Conservation (phyloP, 2,888 invertebrate genomes). For the Dynastes grantii region DNA sequence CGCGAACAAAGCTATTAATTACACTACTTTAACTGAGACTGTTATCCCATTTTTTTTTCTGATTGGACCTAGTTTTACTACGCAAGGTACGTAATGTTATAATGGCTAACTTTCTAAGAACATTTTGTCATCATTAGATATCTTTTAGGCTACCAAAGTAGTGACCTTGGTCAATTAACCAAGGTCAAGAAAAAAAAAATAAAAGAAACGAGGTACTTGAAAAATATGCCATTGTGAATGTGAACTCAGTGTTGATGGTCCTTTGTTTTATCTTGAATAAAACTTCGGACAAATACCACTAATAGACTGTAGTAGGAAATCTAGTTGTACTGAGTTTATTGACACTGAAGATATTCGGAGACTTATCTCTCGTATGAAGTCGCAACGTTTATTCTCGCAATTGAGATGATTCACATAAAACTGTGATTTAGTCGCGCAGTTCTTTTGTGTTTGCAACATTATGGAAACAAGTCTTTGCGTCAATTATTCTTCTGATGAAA, state of each 20-base stretch:
- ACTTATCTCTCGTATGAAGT: background rate
- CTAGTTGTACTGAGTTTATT: background rate
- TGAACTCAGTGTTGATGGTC: background rate
- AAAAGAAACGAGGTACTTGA: too few species aligned
- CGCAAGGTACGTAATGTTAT: too few species aligned
- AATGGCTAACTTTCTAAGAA: too few species aligned
- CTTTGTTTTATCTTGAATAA: background rate
- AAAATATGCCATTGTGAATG: too few species aligned
- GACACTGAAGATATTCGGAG: background rate
- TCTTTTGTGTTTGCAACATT: slow-evolving; percentile 12
- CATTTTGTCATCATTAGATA: too few species aligned
- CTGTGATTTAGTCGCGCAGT: background rate
- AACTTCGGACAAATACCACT: background rate
- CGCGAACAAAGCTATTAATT: too few species aligned
- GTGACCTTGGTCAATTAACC: too few species aligned
- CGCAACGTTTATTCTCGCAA: background rate
- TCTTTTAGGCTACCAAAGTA: too few species aligned
- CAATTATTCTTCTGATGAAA: slow-evolving; percentile 27
- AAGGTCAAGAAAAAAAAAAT: too few species aligned
- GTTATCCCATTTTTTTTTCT: too few species aligned
- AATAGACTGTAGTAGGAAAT: background rate
- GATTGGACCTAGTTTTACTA: too few species aligned
- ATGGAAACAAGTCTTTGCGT: slow-evolving; percentile 5
- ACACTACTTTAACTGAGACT: too few species aligned
- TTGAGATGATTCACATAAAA: background rate